Evolutionary conservation across 2,113 vertebrate species (phyloP), one percentile per base, ranked within the genome.

Genomic region (Pseudorhombus dupliciocellatus): DNA sequence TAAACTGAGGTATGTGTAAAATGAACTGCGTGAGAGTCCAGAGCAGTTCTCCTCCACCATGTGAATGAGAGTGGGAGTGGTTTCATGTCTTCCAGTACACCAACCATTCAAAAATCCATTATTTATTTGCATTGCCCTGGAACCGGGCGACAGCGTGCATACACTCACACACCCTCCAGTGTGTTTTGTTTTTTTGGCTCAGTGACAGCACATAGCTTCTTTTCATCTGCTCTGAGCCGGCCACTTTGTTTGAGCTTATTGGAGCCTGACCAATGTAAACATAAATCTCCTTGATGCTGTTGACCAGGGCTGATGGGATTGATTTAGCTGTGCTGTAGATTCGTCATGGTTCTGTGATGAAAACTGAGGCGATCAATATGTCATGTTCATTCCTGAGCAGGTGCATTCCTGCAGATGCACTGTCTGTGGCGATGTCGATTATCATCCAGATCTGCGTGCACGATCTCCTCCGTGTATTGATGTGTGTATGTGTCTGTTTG

Each of bases 21-120:
- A 86, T 79, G 88, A 92, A 91, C 89, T 66, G 53, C 34, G 81
- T 90, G 88, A 86, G 87, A 91, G 51, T 70, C 63, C 34, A 16
- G 25, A 53, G 68, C 67, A 76, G 48, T 37, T 73, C 66, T 80
- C 30, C 42, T 50, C 83, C 51, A 57, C 31, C 16, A 24, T 80
- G 57, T 78, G 77, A 89, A 87, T 75, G 73, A 79, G 15, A 86
- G 66, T 51, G 60, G 83, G 83, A 81, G 81, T 83, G 74, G 76
- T 79, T 82, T 73, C 1, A 6, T 75, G 54, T 80, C 63, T 65
- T 46, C 7, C 2, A 76, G 68, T 58, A 70, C 70, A 67, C 51
- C 7, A 22, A 51, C 70, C 59, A 81, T 71, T 76, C 57, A 66
- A 63, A 81, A 76, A 58, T 26, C 60, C 58, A 75, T 80, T 87